phyloP scores from a whole-genome alignment of 2,113 vertebrate species.

The Rutilus rutilus region DNA sequence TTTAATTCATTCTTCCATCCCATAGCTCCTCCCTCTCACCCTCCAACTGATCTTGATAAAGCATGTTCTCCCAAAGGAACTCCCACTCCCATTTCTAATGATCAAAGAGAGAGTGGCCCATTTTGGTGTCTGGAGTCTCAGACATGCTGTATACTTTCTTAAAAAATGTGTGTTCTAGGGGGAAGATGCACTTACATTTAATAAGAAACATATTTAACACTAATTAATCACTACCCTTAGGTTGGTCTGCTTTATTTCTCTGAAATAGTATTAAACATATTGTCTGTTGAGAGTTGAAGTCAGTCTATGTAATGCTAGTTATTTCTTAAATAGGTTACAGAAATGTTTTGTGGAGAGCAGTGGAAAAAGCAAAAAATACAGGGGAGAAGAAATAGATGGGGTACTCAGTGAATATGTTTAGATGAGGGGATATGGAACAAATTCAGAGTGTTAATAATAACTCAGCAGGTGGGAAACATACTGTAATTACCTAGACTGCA shows the following conservation, averaged over 20 bases:
- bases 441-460: conserved; percentile 36
- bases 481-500: conserved; percentile 32
- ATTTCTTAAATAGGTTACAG: background rate
- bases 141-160: background rate
- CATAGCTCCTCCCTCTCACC: background rate
- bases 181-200: background rate
- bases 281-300: background rate
- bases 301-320: background rate
- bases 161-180: background rate
- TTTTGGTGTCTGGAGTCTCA: background rate
- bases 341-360: background rate
- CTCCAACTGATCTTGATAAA: background rate
- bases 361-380: background rate
- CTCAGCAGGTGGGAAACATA: conserved; percentile 44
- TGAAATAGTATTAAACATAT: background rate
- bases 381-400: background rate
- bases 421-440: conserved; percentile 6
- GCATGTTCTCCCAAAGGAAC: conserved; percentile 21
- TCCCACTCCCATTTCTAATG: background rate
- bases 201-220: background rate
- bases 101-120: conserved; percentile 21
- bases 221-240: background rate
- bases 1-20: background rate
- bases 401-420: background rate
- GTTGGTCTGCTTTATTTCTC: background rate